Percentiles rank a stretch among this genome's conserved stretches.
phyloP scores from a whole-genome alignment of 2,888 invertebrate genomes.

The Troilus luridus region DNA sequence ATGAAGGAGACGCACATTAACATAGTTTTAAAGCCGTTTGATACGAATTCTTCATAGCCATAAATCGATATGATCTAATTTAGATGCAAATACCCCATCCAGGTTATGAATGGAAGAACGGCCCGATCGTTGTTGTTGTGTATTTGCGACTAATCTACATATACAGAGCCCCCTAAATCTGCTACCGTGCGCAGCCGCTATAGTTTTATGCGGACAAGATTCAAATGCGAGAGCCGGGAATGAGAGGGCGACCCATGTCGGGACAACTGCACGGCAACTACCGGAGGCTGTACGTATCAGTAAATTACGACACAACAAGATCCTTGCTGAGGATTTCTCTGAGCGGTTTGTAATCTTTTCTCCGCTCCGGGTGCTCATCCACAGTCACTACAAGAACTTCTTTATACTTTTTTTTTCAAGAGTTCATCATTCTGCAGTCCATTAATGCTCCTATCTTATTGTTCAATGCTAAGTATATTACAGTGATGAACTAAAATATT shows the following conservation, averaged over 20 bases:
- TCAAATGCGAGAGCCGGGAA: slow-evolving; percentile 3
- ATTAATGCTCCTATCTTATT: too few relatives aligned
- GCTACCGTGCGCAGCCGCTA: slow-evolving; percentile 4
- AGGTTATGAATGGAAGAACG: slow-evolving; percentile 1
- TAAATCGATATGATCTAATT: slow-evolving; percentile 20
- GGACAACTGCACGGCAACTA: slow-evolving; percentile 1
- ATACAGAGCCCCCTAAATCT: neutral
- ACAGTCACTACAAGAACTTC: neutral
- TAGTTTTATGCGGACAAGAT: slow-evolving; percentile 27
- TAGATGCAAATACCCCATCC: slow-evolving; percentile 30
- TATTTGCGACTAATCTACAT: neutral
- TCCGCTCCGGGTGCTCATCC: neutral
- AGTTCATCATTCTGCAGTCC: too few relatives aligned
- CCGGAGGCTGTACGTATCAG: neutral
- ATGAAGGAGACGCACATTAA: slow-evolving; percentile 17
- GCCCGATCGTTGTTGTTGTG: neutral
- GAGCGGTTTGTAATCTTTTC: neutral
- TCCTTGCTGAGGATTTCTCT: neutral
- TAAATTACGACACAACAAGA: neutral
- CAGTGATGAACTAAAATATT: too few relatives aligned
- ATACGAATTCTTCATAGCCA: slow-evolving; percentile 11
- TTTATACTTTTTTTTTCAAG: neutral
- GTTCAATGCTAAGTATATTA: too few relatives aligned
- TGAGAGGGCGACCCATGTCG: neutral
- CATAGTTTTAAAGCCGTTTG: slow-evolving; percentile 30